Base-by-base conservation (phyloP, 2,888 invertebrate species). In the Proisotoma minuta region DNA sequence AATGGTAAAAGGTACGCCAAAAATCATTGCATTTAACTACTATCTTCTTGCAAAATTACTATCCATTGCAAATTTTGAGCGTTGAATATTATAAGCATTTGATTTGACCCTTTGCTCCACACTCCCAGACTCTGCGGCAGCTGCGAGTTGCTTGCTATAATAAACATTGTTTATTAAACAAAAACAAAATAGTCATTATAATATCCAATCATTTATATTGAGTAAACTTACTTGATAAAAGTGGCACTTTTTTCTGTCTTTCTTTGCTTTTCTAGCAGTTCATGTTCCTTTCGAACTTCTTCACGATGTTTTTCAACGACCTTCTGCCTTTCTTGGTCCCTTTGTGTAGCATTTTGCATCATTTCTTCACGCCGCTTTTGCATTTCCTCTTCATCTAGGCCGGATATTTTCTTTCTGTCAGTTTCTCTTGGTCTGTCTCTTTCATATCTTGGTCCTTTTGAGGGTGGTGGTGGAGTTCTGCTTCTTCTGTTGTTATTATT, bases 81-180 rank as follows among this genome's bases (percentile, higher is more conserved):
- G 82, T 77, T 96, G 95, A 70, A 95, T 90, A 75, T 91, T 90
- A 77, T 94, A 90, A 48, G 89, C 84, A 76, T 93, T 96, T 15
- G 94, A 84, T 75, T 87, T 90, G 54, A 96, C 87, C 71, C 95
- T 83, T 66, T 86, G 85, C 75, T 91, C 92, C 0, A 96, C 86
- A 10, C 87, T 87, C 59, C 85, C 84, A 23, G 82, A 82, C 70
- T 84, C 82, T 0, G 86, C 84, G 57, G 84, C 84, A 63, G 81
- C 80, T 1, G 85, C 80, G 68, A 88, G 80, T 77, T 89, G 84
- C 72, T 85, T 85, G 63, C 83, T 84, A 75, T n/a, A n/a, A n/a
- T n/a, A n/a, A n/a, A n/a, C n/a, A n/a, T n/a, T n/a, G n/a, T n/a
- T n/a, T n/a, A n/a, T n/a, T n/a, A n/a, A n/a, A n/a, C n/a, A n/a